A percentile compares a stretch with the other conserved stretches of the same genome.
Evolutionary conservation across 2,113 vertebrate species (phyloP).

Genomic region (Semnopithecus entellus): DNA sequence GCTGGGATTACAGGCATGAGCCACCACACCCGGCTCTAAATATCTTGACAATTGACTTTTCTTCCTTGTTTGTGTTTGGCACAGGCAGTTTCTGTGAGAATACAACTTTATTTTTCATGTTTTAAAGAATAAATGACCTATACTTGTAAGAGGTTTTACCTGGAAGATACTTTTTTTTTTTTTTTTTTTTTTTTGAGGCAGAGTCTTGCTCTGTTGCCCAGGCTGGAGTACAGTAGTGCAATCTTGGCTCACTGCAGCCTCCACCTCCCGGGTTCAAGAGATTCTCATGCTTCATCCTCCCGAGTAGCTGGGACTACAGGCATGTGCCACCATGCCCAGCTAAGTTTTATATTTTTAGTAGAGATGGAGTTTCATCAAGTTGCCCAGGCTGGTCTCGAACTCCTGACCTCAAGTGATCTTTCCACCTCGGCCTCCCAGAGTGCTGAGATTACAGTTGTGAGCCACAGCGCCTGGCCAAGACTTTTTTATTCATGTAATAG

Average conservation of each 20-base stretch:
- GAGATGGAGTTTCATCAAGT: not conserved
- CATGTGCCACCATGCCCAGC: not conserved
- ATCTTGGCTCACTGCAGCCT: not conserved
- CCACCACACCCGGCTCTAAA: not conserved
- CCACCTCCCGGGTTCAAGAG: not conserved
- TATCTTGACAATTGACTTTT: conserved; percentile 2
- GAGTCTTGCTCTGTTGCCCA: not conserved
- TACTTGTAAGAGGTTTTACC: not conserved
- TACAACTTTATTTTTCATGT: not conserved
- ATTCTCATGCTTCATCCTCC: not conserved
- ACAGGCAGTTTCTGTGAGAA: not conserved
- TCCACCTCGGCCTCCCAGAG: not conserved
- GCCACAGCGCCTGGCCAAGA: not conserved
- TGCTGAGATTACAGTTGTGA: not conserved
- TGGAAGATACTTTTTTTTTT: not conserved
- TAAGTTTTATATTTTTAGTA: not conserved
- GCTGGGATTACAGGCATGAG: too few species aligned
- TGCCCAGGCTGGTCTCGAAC: not conserved
- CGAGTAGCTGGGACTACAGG: not conserved
- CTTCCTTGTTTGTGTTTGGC: not conserved
- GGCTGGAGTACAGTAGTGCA: not conserved
- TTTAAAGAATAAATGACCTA: not conserved
- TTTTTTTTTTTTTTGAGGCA: not conserved
- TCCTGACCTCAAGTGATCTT: not conserved
- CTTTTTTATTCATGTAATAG: not conserved